These are phyloP conservation scores for Dipodomys stephensi DNA, from an alignment of 2,113 vertebrate genomes.

Conservation along the genomic window DNA sequence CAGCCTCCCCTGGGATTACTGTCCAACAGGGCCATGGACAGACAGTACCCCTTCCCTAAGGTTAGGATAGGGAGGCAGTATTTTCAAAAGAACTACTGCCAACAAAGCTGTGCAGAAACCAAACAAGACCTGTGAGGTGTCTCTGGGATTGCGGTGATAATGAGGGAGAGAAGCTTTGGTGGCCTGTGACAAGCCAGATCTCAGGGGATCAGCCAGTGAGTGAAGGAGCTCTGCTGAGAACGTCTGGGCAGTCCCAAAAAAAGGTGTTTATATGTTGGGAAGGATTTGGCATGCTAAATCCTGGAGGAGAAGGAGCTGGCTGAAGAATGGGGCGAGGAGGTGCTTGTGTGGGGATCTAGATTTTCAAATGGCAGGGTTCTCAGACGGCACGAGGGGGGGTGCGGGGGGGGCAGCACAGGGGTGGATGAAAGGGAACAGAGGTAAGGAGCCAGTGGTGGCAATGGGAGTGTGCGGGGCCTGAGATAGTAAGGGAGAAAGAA, in stretches of 20 bases:
- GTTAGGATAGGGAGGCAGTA: neutral
- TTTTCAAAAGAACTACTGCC: neutral
- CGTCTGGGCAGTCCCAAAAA: neutral
- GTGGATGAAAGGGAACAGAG: too few relatives aligned
- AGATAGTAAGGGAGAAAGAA: too few relatives aligned
- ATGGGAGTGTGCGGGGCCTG: too few relatives aligned
- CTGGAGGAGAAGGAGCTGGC: neutral
- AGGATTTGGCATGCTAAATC: neutral
- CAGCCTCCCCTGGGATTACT: too few relatives aligned
- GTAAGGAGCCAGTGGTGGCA: neutral
- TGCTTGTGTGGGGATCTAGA: too few relatives aligned
- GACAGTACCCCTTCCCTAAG: neutral
- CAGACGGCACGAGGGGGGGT: too few relatives aligned
- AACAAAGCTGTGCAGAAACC: neutral
- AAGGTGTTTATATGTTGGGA: neutral
- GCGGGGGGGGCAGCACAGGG: neutral
- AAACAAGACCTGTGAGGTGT: neutral
- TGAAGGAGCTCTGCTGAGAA: neutral
- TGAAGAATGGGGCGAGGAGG: neutral
- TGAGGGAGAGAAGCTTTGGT: neutral
- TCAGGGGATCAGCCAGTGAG: neutral
- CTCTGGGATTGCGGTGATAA: neutral
- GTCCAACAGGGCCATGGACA: neutral
- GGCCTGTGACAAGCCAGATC: neutral
- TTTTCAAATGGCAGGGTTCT: neutral